These are phyloP conservation scores for Drosophila melanosoma DNA, from an alignment of 2,888 invertebrate species.

Conservation along the genomic window DNA sequence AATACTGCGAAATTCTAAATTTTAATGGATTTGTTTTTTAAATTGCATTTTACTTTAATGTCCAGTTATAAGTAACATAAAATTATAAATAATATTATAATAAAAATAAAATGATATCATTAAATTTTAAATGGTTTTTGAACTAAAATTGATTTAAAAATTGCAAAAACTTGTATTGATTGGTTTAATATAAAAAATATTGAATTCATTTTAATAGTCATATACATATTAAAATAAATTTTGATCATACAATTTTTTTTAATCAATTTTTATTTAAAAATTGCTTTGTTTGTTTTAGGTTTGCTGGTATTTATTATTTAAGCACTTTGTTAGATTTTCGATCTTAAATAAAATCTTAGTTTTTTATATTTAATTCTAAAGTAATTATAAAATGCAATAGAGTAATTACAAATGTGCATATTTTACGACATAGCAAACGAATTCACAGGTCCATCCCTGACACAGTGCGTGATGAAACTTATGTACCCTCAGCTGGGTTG, in stretches of 20 bases:
- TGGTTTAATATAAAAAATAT: background rate
- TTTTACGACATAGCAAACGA: background rate
- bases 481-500: background rate
- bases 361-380: background rate
- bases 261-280: background rate
- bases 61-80: background rate
- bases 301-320: background rate
- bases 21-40: background rate
- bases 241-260: accelerated
- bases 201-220: background rate
- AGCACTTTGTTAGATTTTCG: background rate
- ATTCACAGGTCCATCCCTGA: background rate
- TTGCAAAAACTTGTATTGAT: background rate
- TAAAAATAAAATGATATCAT: background rate
- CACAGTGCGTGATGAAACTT: background rate
- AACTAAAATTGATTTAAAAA: background rate
- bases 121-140: background rate
- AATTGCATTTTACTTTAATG: background rate
- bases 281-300: background rate
- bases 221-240: background rate
- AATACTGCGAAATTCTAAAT: accelerated
- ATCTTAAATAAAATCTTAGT: too few species aligned
- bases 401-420: background rate
- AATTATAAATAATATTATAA: background rate
- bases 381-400: background rate